Evolutionary conservation across 1,140 invertebrate species (phyloP).

Genomic region (Philaenus spumarius): DNA sequence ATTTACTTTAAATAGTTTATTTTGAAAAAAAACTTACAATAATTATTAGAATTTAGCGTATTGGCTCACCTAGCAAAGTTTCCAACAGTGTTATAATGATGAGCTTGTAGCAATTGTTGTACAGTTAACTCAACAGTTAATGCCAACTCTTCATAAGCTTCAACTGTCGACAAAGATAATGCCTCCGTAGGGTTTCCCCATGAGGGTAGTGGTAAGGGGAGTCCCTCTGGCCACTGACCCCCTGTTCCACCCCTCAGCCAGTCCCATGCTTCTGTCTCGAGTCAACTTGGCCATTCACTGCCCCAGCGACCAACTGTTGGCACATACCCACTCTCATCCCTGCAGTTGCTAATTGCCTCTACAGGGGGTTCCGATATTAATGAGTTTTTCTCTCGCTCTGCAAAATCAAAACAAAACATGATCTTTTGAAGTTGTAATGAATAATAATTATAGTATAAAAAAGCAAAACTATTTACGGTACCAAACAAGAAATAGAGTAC

Average conservation of each 20-base stretch:
- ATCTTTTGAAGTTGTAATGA: no score
- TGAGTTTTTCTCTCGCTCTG: slow-evolving; percentile 49
- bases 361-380: slow-evolving; percentile 47
- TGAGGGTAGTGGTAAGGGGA: slow-evolving; percentile 59
- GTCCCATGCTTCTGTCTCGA: slow-evolving; percentile 44
- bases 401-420: no score
- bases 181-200: slow-evolving; percentile 50
- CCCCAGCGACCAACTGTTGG: slow-evolving; percentile 77
- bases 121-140: slow-evolving; percentile 65
- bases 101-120: slow-evolving; percentile 64
- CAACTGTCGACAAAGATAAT: slow-evolving; percentile 49
- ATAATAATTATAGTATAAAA: no score
- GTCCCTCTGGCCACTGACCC: slow-evolving; percentile 47
- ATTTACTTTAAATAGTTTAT: no score
- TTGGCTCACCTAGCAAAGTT: slow-evolving; percentile 60
- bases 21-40: no score
- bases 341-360: slow-evolving; percentile 49
- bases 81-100: slow-evolving; percentile 80
- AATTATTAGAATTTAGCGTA: no score
- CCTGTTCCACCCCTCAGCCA: slow-evolving; percentile 3
- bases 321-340: slow-evolving; percentile 55
- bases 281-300: slow-evolving; percentile 89
- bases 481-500: no score
- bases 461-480: no score
- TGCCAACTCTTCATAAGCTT: slow-evolving; percentile 72